Evolutionary conservation across 2,888 invertebrate genomes (phyloP).

Genomic region (Meta bourneti): DNA sequence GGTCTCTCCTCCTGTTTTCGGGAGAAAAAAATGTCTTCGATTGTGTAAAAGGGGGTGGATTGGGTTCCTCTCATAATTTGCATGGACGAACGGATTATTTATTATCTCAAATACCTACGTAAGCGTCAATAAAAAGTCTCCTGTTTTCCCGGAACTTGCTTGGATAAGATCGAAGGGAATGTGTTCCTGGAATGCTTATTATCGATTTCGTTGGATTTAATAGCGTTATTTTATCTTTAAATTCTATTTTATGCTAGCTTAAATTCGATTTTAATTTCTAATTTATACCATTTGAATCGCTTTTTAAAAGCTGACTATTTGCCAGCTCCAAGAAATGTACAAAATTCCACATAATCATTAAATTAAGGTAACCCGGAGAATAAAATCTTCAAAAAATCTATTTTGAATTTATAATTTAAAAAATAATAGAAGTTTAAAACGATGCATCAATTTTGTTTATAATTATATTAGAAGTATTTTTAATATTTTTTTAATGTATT

Average conservation of each 20-base stretch:
- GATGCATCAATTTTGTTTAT: too few relatives aligned
- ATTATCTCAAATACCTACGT: conserved; percentile 13
- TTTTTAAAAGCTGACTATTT: too few relatives aligned
- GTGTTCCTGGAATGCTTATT: neutral
- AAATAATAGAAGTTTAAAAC: too few relatives aligned
- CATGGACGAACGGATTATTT: conserved; percentile 34
- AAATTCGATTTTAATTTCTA: neutral
- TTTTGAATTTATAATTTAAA: too few relatives aligned
- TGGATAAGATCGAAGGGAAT: neutral
- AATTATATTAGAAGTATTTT: too few relatives aligned
- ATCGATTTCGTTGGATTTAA: neutral
- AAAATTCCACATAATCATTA: too few relatives aligned
- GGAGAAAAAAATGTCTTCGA: conserved; percentile 22
- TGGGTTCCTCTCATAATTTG: conserved; percentile 49
- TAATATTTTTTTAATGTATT: too few relatives aligned
- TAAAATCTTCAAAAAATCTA: too few relatives aligned
- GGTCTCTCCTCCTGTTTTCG: conserved; percentile 22
- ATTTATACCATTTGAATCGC: too few relatives aligned
- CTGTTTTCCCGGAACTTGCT: neutral
- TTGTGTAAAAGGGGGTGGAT: conserved; percentile 46
- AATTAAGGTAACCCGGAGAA: too few relatives aligned
- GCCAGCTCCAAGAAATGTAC: too few relatives aligned
- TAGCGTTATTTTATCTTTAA: neutral
- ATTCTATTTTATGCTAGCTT: neutral
- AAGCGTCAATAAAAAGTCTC: neutral